phyloP scores from a whole-genome alignment of 2,888 invertebrate species.

The Nomada flava region DNA sequence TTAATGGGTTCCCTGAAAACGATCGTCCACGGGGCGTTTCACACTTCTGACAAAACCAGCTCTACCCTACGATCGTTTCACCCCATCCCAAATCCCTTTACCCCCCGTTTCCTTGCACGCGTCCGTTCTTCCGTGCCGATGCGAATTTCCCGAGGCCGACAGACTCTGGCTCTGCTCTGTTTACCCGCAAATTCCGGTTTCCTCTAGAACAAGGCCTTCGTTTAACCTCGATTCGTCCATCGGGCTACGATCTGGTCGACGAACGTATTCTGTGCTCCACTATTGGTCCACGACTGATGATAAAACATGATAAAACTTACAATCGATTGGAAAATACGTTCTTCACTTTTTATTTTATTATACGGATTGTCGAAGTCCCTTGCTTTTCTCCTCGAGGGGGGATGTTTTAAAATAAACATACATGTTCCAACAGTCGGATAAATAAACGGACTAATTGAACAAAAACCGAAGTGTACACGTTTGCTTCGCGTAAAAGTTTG shows the following conservation, averaged over 20 bases:
- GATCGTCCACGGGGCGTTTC: conserved; percentile 46
- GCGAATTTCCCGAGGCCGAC: conserved; percentile 50
- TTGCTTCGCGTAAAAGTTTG: neutral
- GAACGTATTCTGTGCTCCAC: conserved; percentile 33
- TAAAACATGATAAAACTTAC: neutral
- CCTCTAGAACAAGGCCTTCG: conserved; percentile 50
- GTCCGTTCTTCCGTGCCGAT: conserved; percentile 50
- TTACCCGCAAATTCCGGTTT: conserved; percentile 65
- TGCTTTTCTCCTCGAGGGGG: too few species aligned
- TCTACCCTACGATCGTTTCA: neutral
- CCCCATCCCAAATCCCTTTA: neutral
- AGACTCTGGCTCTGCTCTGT: conserved; percentile 56
- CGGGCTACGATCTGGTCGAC: conserved; percentile 58
- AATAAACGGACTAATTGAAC: too few species aligned
- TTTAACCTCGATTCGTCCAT: conserved; percentile 68
- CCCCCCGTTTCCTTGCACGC: conserved; percentile 7
- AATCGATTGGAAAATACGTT: too few species aligned
- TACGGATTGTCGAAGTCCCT: too few species aligned
- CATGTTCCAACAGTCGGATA: too few species aligned
- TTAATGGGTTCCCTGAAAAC: conserved; percentile 72
- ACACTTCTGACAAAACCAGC: conserved; percentile 24
- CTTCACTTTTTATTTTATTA: too few species aligned
- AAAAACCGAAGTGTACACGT: too few species aligned
- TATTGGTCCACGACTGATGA: neutral
- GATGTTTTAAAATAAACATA: too few species aligned